A percentile compares a stretch with the other conserved stretches of the same genome.
Conservation (phyloP, 1,140 invertebrate genomes). For the Episyrphus balteatus region DNA sequence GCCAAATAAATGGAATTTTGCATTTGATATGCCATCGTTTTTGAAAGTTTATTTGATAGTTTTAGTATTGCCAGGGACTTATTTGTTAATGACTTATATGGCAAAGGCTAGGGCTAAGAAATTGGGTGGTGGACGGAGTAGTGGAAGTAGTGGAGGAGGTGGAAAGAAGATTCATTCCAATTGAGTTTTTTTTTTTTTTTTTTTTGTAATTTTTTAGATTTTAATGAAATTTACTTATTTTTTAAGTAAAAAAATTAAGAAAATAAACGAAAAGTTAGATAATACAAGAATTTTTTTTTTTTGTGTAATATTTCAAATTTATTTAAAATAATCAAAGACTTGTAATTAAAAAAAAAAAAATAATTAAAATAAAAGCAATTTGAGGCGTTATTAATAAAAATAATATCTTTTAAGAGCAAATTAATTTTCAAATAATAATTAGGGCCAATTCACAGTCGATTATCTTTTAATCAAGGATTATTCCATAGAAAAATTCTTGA, state of each 20-base stretch:
- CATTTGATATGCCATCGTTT: constrained; percentile 74
- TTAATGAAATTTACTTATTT: not conserved
- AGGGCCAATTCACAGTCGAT: no score
- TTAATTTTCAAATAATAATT: no score
- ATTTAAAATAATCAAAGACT: no score
- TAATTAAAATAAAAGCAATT: not conserved
- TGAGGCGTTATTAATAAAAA: not conserved
- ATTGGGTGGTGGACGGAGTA: no score
- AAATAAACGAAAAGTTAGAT: not conserved
- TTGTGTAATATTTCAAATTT: no score
- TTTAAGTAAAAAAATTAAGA: not conserved
- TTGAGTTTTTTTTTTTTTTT: not conserved
- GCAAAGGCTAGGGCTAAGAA: constrained; percentile 52
- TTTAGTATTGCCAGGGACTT: constrained; percentile 61
- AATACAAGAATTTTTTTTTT: no score
- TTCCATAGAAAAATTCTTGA: no score
- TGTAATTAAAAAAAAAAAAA: not conserved
- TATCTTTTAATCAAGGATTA: no score
- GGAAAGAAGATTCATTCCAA: constrained; percentile 12
- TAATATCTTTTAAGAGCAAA: not conserved
- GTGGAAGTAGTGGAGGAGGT: constrained; percentile 15
- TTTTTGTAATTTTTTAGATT: no score
- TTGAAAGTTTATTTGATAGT: constrained; percentile 68
- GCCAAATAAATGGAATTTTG: constrained; percentile 76
- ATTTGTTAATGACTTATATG: constrained; percentile 71